Evolutionary conservation across 2,888 invertebrate species (phyloP).

Genomic region (Perdita meconis): DNA sequence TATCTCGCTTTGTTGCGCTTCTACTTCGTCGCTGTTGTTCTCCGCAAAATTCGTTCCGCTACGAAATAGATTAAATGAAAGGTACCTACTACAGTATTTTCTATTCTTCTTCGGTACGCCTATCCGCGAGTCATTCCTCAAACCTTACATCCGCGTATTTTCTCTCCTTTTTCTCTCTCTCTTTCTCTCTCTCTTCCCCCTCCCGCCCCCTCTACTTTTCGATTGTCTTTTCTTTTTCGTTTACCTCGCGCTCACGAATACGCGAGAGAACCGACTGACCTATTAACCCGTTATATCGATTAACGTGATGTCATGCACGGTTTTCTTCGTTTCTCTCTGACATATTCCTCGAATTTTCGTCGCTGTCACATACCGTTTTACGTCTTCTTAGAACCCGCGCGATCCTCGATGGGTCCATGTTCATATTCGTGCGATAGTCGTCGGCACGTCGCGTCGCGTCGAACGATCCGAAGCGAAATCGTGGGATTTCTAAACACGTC

Average conservation of each 20-base stretch:
- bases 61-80: conserved; percentile 76
- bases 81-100: conserved; percentile 67
- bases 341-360: conserved; percentile 42
- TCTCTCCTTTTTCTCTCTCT: conserved; percentile 28
- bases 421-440: not conserved
- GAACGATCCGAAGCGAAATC: not conserved
- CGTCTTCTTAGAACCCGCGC: conserved; percentile 3
- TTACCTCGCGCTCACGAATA: conserved; percentile 16
- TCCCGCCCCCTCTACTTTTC: too few species aligned
- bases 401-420: conserved; percentile 8
- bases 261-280: conserved; percentile 42
- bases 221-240: conserved; percentile 18
- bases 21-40: conserved; percentile 36
- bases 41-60: conserved; percentile 39
- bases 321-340: conserved; percentile 41
- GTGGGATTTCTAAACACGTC: not conserved
- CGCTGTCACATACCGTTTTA: conserved; percentile 41
- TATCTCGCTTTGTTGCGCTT: conserved; percentile 52
- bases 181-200: too few species aligned
- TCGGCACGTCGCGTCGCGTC: not conserved
- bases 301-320: conserved; percentile 41
- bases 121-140: conserved; percentile 54
- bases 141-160: conserved; percentile 36
- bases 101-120: conserved; percentile 29
- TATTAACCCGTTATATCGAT: conserved; percentile 59